These are phyloP conservation scores for Poeciliopsis turneri DNA, from an alignment of 2,797 vertebrate species.

Conservation along the genomic window DNA sequence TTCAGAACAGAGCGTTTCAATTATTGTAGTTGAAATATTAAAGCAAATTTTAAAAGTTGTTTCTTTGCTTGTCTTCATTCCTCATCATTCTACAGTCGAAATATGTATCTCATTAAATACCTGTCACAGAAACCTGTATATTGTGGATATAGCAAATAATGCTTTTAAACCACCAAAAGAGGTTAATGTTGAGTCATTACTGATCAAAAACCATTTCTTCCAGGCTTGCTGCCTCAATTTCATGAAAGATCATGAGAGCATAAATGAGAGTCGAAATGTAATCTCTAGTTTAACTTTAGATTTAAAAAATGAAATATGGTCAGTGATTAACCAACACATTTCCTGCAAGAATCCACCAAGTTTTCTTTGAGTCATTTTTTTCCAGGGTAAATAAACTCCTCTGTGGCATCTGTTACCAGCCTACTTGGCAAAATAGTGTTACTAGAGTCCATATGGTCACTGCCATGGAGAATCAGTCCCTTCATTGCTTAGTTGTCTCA, in stretches of 20 bases:
- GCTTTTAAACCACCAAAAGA: slow-evolving; percentile 21
- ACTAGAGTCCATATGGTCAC: slow-evolving; percentile 74
- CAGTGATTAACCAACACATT: slow-evolving; percentile 59
- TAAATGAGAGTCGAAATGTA: background rate
- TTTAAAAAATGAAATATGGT: slow-evolving; percentile 34
- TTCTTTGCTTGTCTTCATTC: slow-evolving; percentile 8
- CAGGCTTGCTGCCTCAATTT: background rate
- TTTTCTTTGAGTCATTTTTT: slow-evolving; percentile 57
- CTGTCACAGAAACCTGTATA: background rate
- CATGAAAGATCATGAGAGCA: slow-evolving; percentile 9
- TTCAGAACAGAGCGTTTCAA: slow-evolving; percentile 25
- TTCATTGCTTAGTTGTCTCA: slow-evolving; percentile 64
- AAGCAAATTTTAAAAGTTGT: slow-evolving; percentile 32
- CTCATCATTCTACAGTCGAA: slow-evolving; percentile 24
- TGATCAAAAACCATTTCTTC: slow-evolving; percentile 34
- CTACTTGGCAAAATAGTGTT: slow-evolving; percentile 61
- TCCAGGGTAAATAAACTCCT: slow-evolving; percentile 67
- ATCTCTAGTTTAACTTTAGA: slow-evolving; percentile 15
- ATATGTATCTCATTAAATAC: slow-evolving; percentile 1
- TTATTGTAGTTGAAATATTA: slow-evolving; percentile 31
- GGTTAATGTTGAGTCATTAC: slow-evolving; percentile 22
- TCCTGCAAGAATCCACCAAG: slow-evolving; percentile 54
- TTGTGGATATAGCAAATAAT: background rate
- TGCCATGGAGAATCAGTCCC: slow-evolving; percentile 56
- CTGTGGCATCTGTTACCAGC: slow-evolving; percentile 72